phyloP scores from a whole-genome alignment of 2,888 invertebrate genomes.

The Tupiocoris notatus region DNA sequence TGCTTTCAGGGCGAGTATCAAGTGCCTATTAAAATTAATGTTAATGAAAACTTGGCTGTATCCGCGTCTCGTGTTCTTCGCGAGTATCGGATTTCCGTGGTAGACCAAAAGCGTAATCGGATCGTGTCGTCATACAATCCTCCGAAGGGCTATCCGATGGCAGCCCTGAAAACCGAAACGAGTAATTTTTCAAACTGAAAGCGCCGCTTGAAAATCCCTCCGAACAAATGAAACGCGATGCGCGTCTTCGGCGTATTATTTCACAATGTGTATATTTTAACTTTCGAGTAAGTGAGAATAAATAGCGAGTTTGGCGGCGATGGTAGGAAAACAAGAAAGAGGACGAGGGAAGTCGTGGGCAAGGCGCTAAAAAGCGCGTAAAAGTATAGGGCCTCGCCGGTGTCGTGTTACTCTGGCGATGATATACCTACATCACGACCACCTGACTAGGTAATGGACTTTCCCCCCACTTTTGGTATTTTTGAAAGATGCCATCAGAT shows the following conservation, averaged over 20 bases:
- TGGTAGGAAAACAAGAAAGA: not conserved
- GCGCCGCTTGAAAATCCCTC: not conserved
- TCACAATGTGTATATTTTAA: slow-evolving; percentile 42
- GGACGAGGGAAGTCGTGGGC: not conserved
- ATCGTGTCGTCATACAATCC: not conserved
- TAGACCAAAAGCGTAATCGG: not conserved
- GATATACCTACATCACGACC: slow-evolving; percentile 40
- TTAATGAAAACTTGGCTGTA: not conserved
- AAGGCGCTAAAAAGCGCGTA: slow-evolving; percentile 44
- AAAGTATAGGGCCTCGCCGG: slow-evolving; percentile 37
- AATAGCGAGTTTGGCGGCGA: slow-evolving; percentile 33
- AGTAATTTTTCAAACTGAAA: not conserved
- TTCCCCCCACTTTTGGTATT: not conserved
- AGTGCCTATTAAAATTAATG: not conserved
- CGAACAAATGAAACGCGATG: slow-evolving; percentile 36
- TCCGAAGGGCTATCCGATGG: not conserved
- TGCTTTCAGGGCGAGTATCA: not conserved
- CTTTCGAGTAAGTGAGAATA: slow-evolving; percentile 40
- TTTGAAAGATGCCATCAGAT: slow-evolving; percentile 22
- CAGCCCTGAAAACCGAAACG: not conserved
- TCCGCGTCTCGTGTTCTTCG: not conserved
- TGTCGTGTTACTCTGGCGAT: slow-evolving; percentile 36
- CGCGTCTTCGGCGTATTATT: slow-evolving; percentile 32
- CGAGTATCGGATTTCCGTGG: not conserved
- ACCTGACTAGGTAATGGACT: slow-evolving; percentile 42